Base-by-base conservation (phyloP, 2,113 vertebrate species). In the Nanorana parkeri region DNA sequence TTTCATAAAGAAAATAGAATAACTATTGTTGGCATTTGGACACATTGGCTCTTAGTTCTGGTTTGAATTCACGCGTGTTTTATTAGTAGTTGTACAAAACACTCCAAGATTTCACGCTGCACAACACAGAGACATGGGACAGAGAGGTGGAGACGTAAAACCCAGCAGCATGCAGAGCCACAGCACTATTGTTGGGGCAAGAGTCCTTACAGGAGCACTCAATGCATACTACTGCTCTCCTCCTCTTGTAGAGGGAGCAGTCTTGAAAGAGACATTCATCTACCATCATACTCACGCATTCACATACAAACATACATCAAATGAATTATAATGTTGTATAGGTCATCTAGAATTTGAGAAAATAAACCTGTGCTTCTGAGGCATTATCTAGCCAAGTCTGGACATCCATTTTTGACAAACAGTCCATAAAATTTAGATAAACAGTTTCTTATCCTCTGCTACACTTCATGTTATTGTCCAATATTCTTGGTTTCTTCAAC, bases 21-120 rank as follows among this genome's bases (percentile, higher is more conserved):
- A 65, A 24, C 8, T n/a, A 6, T 19, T 26, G 41, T n/a, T 64
- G 23, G 47, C 24, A 28, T 29, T 74, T 3, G 24, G 69, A 74
- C 13, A 75, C 69, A 66, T 41, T 29, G 54, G 74, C 51, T 56
- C 61, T 23, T 23, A 19, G 74, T 60, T 68, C 24, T 60, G 52
- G 17, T 76, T 74, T 76, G 72, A 52, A 76, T 68, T 81, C 71
- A 76, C 52, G 52, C 51, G 72, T 79, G 8, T 83, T 74, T 82
- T 83, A 81, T 81, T 83, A 51, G 17, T 68, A 60, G 29, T 83
- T 66, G 64, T 83, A 83, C 80, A 83, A 83, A 83, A 76, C 72
- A 83, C 80, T 83, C 71, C 80, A 83, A 60, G 76, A 83, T 29
- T 76, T 83, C 52, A 83, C 80, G 65, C 61, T 83, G 80, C 72